Evolutionary conservation across 2,888 invertebrate genomes (phyloP).

Genomic region (Ennomos quercinarius): DNA sequence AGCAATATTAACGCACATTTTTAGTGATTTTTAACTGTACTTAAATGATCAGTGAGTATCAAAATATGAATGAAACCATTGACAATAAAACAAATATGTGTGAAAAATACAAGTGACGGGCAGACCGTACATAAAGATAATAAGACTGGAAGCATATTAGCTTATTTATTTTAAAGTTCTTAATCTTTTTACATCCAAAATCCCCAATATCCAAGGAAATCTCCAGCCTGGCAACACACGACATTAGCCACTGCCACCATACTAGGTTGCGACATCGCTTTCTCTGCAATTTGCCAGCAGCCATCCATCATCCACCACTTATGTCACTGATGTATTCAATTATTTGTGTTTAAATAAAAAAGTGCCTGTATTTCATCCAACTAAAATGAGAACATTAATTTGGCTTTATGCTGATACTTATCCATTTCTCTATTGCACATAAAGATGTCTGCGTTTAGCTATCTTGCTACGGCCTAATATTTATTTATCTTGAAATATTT

Average conservation of each 20-base stretch:
- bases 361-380: background rate
- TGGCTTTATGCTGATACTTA: slow-evolving; percentile 5
- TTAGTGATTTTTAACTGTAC: no score
- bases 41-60: no score
- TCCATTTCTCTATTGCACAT: slow-evolving; percentile 23
- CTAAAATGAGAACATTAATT: background rate
- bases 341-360: slow-evolving; percentile 23
- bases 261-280: slow-evolving; percentile 74
- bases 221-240: background rate
- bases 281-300: slow-evolving; percentile 65
- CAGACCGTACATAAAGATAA: no score
- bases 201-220: background rate
- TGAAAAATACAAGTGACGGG: no score
- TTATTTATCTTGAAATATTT: background rate
- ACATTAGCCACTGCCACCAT: background rate
- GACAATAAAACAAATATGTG: no score
- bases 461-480: background rate
- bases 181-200: background rate
- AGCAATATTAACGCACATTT: no score
- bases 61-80: no score
- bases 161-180: no score
- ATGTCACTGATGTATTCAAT: slow-evolving; percentile 39
- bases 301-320: slow-evolving; percentile 39
- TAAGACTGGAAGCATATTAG: no score
- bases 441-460: slow-evolving; percentile 9